Evolutionary conservation across 2,888 invertebrate species (phyloP), one percentile per base, ranked within the genome.

Genomic region (Neria commutata): DNA sequence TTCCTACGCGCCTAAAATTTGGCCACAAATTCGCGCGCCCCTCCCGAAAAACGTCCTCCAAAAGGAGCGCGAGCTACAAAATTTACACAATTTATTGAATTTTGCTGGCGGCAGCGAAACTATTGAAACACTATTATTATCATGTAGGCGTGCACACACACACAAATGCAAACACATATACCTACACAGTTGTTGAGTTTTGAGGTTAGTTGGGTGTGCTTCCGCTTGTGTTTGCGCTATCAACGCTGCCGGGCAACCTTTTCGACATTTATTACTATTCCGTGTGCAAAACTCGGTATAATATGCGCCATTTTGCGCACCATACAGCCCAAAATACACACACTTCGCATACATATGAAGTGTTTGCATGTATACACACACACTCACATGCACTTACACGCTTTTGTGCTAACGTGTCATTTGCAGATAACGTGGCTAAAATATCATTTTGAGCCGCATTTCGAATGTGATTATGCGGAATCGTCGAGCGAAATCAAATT

Each of bases 281-380:
- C 46, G 68, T 68, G 65, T 57, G 61, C 70, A 63, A 67, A 71
- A 72, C 70, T 68, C 65, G 56, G 66, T 66, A 58, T 63, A 64
- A 74, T 74, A 71, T 68, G 70, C 56, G 47, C 64, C 14, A 11
- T 37, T 14, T 14, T 37, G 37, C 37, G 14, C 10, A 11, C n/a
- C n/a, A 37, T n/a, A 37, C n/a, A n/a, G 37, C 21, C n/a, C 5
- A 42, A 17, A 8, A 42, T 42, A 21, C 5, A 6, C 42, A 42
- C 14, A 14, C 42, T n/a, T n/a, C n/a, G n/a, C n/a, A n/a, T n/a
- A n/a, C n/a, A n/a, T n/a, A n/a, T n/a, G n/a, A n/a, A n/a, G n/a
- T n/a, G n/a, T n/a, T n/a, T n/a, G n/a, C n/a, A n/a, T n/a, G n/a
- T n/a, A n/a, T n/a, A n/a, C n/a, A n/a, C n/a, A n/a, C n/a, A n/a